These are phyloP conservation scores for Crenichthys baileyi DNA, from an alignment of 2,797 vertebrate species.

Conservation along the genomic window DNA sequence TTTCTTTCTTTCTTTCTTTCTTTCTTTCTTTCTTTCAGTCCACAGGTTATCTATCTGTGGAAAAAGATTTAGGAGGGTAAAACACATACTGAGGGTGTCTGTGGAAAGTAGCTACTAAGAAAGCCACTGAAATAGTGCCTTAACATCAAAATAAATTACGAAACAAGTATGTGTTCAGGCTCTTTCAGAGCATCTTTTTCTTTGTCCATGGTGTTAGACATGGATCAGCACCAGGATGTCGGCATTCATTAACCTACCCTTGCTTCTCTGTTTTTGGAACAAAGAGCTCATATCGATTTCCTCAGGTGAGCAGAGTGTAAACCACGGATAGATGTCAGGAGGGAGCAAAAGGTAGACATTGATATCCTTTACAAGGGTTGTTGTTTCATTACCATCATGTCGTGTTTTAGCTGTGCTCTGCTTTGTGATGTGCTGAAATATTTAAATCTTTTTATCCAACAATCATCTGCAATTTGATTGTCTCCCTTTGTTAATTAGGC, in stretches of 20 bases:
- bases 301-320: constrained; percentile 15
- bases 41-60: neutral
- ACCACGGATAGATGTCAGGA: constrained; percentile 8
- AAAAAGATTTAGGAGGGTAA: neutral
- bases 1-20: too few species aligned
- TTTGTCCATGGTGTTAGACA: constrained; percentile 20
- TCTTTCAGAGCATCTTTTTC: constrained; percentile 15
- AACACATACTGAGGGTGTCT: neutral
- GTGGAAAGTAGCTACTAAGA: neutral
- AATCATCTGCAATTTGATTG: neutral
- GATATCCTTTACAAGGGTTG: constrained; percentile 1
- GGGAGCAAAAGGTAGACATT: constrained; percentile 10
- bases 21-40: neutral
- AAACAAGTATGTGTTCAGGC: neutral
- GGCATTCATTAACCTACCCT: constrained; percentile 26
- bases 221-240: constrained; percentile 13
- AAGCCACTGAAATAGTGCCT: constrained; percentile 2
- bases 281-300: constrained; percentile 41
- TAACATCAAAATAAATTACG: neutral
- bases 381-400: constrained; percentile 16
- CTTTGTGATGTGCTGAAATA: neutral
- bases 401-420: neutral
- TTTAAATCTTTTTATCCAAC: neutral
- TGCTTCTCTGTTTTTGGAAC: constrained; percentile 18
- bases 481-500: neutral